Percentiles rank a stretch among this genome's conserved stretches.
Conservation (phyloP, 2,797 vertebrate genomes). For the Pangasius sanitwongsei region DNA sequence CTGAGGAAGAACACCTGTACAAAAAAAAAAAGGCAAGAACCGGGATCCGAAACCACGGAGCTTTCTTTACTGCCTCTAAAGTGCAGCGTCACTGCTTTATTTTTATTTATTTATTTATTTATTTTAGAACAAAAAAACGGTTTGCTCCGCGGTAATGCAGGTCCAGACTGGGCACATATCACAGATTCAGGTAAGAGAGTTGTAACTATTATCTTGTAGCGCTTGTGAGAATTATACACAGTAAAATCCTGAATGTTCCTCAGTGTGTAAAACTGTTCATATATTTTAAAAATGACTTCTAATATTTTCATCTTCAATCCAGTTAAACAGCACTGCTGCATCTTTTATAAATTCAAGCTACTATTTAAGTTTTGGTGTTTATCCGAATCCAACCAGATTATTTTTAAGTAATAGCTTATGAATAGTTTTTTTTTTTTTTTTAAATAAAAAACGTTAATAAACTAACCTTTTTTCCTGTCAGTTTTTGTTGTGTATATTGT, state of each 20-base stretch:
- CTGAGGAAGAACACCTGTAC: constrained; percentile 16
- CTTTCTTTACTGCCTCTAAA: not conserved
- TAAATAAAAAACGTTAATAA: not conserved
- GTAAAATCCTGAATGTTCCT: not conserved
- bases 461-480: not conserved
- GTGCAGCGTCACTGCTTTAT: not conserved
- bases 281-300: not conserved
- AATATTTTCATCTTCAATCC: not conserved
- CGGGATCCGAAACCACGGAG: not conserved
- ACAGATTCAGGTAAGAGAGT: constrained; percentile 1
- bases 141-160: not conserved
- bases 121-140: not conserved
- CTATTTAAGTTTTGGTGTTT: not conserved
- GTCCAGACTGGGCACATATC: not conserved
- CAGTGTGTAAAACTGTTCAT: not conserved
- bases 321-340: not conserved
- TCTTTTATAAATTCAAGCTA: not conserved
- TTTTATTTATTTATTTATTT: not conserved
- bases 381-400: not conserved
- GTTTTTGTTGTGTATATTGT: not conserved
- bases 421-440: not conserved
- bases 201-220: not conserved
- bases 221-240: not conserved
- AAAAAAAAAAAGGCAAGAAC: not conserved
- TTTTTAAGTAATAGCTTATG: not conserved